Evolutionary conservation across 2,888 invertebrate genomes (phyloP).

Genomic region (Idaea dimidiata): DNA sequence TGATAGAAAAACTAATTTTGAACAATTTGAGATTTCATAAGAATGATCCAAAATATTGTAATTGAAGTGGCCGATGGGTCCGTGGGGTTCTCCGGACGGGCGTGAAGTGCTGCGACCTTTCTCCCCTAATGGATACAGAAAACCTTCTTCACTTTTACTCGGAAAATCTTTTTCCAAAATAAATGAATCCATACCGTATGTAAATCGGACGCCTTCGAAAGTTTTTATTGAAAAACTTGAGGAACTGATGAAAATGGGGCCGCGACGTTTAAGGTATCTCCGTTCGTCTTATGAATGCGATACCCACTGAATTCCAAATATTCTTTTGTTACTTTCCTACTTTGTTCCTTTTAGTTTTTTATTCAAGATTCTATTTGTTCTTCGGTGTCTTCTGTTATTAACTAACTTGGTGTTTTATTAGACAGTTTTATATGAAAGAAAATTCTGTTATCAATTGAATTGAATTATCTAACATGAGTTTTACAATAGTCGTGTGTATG

Average conservation of each 20-base stretch:
- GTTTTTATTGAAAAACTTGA: slow-evolving; percentile 81
- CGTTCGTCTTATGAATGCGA: slow-evolving; percentile 62
- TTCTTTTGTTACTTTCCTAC: slow-evolving; percentile 39
- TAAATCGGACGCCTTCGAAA: slow-evolving; percentile 74
- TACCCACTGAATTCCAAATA: slow-evolving; percentile 54
- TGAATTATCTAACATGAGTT: not conserved
- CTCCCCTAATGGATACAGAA: slow-evolving; percentile 69
- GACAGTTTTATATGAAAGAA: slow-evolving; percentile 16
- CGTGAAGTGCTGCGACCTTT: slow-evolving; percentile 59
- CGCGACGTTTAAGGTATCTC: slow-evolving; percentile 67
- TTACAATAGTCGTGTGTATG: too few species aligned
- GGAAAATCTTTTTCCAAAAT: slow-evolving; percentile 74
- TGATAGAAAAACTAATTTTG: slow-evolving; percentile 38
- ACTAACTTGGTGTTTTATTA: not conserved
- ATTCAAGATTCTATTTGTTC: slow-evolving; percentile 9
- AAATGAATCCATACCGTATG: slow-evolving; percentile 78
- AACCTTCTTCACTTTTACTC: slow-evolving; percentile 67
- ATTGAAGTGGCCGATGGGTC: slow-evolving; percentile 54
- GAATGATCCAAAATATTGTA: slow-evolving; percentile 61
- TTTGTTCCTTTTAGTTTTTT: slow-evolving; percentile 30
- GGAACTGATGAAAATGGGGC: slow-evolving; percentile 76
- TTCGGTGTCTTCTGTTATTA: slow-evolving; percentile 5
- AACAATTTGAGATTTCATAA: slow-evolving; percentile 38
- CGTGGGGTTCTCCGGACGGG: slow-evolving; percentile 34
- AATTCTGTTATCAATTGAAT: slow-evolving; percentile 2